phyloP scores from a whole-genome alignment of 35 echinoderm and acorn worm species.

The Lytechinus variegatus region DNA sequence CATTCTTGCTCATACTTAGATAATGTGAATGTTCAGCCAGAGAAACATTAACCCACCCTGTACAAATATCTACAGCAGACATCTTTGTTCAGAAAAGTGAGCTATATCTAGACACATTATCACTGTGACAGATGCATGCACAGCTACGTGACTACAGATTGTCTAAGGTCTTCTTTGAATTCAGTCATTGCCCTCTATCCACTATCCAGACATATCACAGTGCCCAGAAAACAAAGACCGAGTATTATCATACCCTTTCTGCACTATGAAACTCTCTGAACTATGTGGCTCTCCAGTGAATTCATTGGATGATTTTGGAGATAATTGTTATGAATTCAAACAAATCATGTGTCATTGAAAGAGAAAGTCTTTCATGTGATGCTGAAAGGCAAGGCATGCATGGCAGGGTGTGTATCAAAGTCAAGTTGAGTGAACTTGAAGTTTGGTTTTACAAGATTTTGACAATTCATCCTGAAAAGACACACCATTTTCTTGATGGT shows the following conservation, averaged over 20 bases:
- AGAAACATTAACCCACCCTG: not conserved
- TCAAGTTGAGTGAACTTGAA: not conserved
- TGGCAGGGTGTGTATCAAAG: not conserved
- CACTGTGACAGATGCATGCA: not conserved
- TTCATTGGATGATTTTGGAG: not conserved
- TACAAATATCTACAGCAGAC: not conserved
- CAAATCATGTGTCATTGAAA: constrained; percentile 8
- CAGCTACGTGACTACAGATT: not conserved
- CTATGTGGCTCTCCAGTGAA: not conserved
- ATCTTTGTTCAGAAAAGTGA: constrained; percentile 4
- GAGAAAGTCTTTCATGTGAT: not conserved
- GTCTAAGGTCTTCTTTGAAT: not conserved
- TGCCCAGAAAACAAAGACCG: not conserved
- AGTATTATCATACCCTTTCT: not conserved
- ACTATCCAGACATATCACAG: not conserved
- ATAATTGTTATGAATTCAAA: not conserved
- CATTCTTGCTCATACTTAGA: not conserved
- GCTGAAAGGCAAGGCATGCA: not conserved
- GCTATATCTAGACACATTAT: constrained; percentile 1
- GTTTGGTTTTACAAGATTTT: not conserved
- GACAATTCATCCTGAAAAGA: not conserved
- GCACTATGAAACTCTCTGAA: constrained; percentile 1
- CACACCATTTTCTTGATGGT: not conserved
- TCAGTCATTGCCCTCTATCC: not conserved
- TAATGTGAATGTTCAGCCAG: not conserved